These are phyloP conservation scores for Calameuta filiformis DNA, from an alignment of 2,888 invertebrate species.

Conservation along the genomic window DNA sequence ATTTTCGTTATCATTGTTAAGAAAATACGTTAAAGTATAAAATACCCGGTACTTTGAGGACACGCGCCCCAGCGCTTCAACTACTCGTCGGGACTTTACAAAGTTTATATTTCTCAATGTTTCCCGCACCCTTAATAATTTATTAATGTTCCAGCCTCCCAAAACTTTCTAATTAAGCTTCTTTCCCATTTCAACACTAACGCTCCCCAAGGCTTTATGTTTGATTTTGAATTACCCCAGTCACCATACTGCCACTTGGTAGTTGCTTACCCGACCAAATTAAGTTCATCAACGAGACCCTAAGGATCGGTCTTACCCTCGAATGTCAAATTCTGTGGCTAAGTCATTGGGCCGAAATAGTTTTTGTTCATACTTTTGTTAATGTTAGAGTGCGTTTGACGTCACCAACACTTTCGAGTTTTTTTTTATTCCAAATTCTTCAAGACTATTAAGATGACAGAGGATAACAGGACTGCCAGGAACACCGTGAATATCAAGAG, in stretches of 20 bases:
- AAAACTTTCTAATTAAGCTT: constrained; percentile 40
- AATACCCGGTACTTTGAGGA: neutral
- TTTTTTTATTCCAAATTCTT: neutral
- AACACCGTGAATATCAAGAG: neutral
- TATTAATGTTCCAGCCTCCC: constrained; percentile 34
- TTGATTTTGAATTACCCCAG: neutral
- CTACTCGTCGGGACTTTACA: constrained; percentile 8
- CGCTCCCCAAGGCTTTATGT: neutral
- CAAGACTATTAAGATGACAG: neutral
- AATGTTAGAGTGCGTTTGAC: neutral
- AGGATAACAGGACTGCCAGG: neutral
- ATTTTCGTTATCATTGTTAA: too few relatives aligned
- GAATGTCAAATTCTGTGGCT: neutral
- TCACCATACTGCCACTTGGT: neutral
- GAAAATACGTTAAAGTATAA: neutral
- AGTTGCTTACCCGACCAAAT: neutral
- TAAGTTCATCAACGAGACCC: neutral
- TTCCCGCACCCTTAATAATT: constrained; percentile 31
- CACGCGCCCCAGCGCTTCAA: neutral
- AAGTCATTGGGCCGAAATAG: neutral
- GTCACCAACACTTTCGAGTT: neutral
- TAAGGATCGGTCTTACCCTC: neutral
- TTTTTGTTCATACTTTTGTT: neutral
- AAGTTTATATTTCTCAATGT: constrained; percentile 43
- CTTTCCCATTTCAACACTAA: constrained; percentile 7